A percentile compares a stretch with the other conserved stretches of the same genome.
phyloP scores from a whole-genome alignment of 2,797 vertebrate genomes.

The Dallia pectoralis region DNA sequence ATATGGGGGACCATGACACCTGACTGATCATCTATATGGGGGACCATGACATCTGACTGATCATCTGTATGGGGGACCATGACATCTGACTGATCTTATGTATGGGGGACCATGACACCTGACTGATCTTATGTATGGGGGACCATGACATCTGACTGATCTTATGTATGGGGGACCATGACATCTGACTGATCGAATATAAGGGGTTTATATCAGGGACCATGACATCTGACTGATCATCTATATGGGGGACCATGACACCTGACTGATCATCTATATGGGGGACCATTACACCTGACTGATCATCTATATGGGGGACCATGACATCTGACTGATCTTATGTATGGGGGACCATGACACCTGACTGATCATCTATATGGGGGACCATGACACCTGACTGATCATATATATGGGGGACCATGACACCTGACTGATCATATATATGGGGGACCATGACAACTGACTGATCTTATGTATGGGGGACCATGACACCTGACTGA shows the following conservation, averaged over 20 bases:
- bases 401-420: no score
- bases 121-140: background rate
- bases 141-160: background rate
- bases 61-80: background rate
- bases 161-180: background rate
- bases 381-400: no score
- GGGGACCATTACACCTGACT: background rate
- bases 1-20: slow-evolving; percentile 1
- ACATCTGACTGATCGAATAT: no score
- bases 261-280: background rate
- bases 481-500: background rate
- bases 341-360: slow-evolving; percentile 3
- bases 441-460: no score
- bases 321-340: no score
- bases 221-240: background rate
- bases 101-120: slow-evolving; percentile 1
- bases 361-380: no score
- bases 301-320: background rate
- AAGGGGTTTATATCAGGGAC: background rate
- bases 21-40: background rate
- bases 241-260: background rate
- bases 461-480: no score
- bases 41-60: background rate
- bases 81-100: no score
- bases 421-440: background rate